phyloP scores from a whole-genome alignment of 2,888 invertebrate genomes.

The Fragum whitleyi region DNA sequence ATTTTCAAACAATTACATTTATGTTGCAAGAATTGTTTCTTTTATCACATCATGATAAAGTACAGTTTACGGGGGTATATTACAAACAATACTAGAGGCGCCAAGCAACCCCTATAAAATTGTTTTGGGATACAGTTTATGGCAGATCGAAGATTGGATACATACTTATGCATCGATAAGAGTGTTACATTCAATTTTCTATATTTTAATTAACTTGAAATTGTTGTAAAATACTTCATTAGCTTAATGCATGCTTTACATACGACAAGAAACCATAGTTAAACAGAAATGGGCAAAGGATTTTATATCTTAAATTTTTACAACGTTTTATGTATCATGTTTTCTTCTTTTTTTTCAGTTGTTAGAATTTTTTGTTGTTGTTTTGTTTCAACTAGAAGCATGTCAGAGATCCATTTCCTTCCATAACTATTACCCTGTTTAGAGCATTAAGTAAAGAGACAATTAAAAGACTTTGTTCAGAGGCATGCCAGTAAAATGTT shows the following conservation, averaged over 20 bases:
- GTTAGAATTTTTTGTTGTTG: too few species aligned
- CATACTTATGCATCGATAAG: constrained; percentile 17
- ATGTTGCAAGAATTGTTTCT: too few species aligned
- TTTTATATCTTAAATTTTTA: too few species aligned
- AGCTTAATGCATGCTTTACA: not conserved
- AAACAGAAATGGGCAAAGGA: not conserved
- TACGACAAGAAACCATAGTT: not conserved
- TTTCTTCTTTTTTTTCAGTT: too few species aligned
- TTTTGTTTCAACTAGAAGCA: too few species aligned
- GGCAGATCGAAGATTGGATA: constrained; percentile 9
- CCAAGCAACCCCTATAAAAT: constrained; percentile 7
- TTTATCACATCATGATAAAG: not conserved
- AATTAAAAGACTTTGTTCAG: too few species aligned
- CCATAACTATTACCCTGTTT: too few species aligned
- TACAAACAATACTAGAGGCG: constrained; percentile 15
- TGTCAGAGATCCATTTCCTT: too few species aligned
- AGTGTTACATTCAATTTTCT: constrained; percentile 20
- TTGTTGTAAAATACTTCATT: not conserved
- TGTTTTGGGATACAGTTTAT: constrained; percentile 18
- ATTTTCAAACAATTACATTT: too few species aligned
- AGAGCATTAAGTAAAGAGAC: too few species aligned
- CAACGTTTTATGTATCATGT: too few species aligned
- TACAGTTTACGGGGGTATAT: not conserved
- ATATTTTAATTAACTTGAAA: constrained; percentile 16
- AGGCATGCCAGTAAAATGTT: too few species aligned